Evolutionary conservation across 2,888 invertebrate genomes (phyloP), one percentile per base, ranked within the genome.

Genomic region (Chaetogeoica ovagalla): DNA sequence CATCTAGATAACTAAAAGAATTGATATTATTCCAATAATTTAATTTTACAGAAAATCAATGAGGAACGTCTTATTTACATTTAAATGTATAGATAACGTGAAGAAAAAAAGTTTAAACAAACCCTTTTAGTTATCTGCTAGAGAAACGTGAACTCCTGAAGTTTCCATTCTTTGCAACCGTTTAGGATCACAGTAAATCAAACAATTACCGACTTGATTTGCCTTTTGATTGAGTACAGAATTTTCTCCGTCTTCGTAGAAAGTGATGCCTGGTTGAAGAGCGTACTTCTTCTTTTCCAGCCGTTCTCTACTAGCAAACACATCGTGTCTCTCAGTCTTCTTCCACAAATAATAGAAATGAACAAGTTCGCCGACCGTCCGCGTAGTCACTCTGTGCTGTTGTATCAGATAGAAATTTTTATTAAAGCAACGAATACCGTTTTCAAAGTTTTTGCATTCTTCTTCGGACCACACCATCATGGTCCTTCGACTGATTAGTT

Each of bases 281-380:
- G 93, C 92, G 86, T 96, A 96, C 86, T 96, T 96, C 86, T 95
- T 95, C 88, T 97, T 97, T 85, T 96, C 96, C 84, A 96, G 87
- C 72, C 95, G 89, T 15, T 93, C 92, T 87, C 94, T 94, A 86
- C 94, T 94, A 0, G 96, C 96, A 86, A 90, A 90, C 23, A 89
- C 92, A 87, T 98, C 98, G 87, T 98, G 97, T 23, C 98, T 89
- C 85, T 98, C 98, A 43, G 98, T 98, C 87, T 98, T 98, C 87
- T 99, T 99, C 99, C 99, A 99, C 79, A 97, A 89, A 85, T 94
- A 94, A 87, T 94, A 94, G 88, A 98, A 99, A 86, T 98, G 96
- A 19, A 98, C 97, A 82, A 99, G 88, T 87, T 99, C 98, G 55
- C 97, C 96, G 65, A 98, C 97, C 13, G 96, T 95, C 84, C 98